A percentile compares a stretch with the other conserved stretches of the same genome.
These are phyloP conservation scores for Artibeus jamaicensis DNA, from an alignment of 2,797 vertebrate genomes.

Conservation along the genomic window DNA sequence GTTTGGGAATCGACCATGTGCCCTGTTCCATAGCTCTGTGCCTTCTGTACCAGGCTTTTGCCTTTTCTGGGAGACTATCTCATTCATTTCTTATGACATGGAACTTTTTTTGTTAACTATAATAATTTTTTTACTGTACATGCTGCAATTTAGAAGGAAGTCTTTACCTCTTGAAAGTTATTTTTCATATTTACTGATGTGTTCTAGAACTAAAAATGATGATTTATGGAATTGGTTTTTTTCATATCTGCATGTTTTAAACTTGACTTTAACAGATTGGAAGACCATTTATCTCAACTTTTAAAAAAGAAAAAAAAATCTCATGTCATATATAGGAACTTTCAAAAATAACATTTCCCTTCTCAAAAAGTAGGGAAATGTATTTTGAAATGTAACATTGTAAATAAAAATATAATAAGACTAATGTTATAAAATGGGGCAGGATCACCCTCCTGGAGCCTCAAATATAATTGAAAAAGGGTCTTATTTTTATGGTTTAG, in stretches of 20 bases:
- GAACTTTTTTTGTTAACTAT: background rate
- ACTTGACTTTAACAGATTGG: background rate
- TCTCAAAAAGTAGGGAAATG: background rate
- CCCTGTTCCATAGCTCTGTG: constrained; percentile 36
- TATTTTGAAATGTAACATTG: background rate
- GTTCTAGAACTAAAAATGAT: constrained; percentile 17
- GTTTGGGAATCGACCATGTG: constrained; percentile 18
- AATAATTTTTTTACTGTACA: background rate
- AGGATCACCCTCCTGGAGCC: background rate
- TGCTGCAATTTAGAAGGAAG: background rate
- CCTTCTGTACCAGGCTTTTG: background rate
- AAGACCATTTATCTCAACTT: background rate
- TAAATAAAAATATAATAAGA: background rate
- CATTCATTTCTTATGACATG: background rate
- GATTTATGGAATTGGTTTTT: background rate
- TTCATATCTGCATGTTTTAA: background rate
- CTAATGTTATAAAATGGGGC: background rate
- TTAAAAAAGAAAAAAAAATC: background rate
- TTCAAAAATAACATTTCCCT: background rate
- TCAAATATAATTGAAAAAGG: background rate
- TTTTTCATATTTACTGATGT: constrained; percentile 24
- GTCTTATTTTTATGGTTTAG: background rate
- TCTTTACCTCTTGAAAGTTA: constrained; percentile 28
- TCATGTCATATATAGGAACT: background rate
- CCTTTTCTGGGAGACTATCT: background rate